These are phyloP conservation scores for Tridacna crocea DNA, from an alignment of 2,888 invertebrate species.

Conservation along the genomic window DNA sequence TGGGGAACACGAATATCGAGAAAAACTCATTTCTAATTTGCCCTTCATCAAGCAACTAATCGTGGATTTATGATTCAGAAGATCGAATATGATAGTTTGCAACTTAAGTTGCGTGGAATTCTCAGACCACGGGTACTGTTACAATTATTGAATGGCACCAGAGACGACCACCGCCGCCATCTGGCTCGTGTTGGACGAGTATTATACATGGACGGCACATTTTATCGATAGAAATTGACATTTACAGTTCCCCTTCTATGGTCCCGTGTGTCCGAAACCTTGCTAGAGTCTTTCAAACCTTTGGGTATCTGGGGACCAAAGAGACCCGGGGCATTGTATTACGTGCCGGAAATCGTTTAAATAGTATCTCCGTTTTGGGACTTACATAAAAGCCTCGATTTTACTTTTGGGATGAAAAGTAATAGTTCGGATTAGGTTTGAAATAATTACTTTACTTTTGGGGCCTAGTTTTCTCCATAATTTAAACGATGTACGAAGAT, in stretches of 20 bases:
- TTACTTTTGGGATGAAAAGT: slow-evolving; percentile 60
- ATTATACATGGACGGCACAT: neutral
- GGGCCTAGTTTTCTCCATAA: slow-evolving; percentile 44
- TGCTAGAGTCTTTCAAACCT: slow-evolving; percentile 5
- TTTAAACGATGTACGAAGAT: slow-evolving; percentile 42
- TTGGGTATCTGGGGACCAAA: slow-evolving; percentile 19
- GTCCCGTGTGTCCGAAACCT: slow-evolving; percentile 28
- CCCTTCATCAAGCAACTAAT: slow-evolving; percentile 62
- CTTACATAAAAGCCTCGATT: slow-evolving; percentile 51
- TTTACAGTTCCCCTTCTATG: slow-evolving; percentile 30
- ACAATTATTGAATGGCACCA: slow-evolving; percentile 57
- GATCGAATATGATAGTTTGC: slow-evolving; percentile 59
- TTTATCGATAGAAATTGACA: slow-evolving; percentile 36
- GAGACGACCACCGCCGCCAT: slow-evolving; percentile 47
- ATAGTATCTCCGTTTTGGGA: slow-evolving; percentile 44
- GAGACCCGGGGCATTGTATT: slow-evolving; percentile 22
- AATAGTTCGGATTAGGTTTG: slow-evolving; percentile 55
- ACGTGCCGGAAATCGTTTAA: slow-evolving; percentile 26
- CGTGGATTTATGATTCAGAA: slow-evolving; percentile 57
- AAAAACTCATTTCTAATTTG: slow-evolving; percentile 64
- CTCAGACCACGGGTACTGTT: slow-evolving; percentile 52
- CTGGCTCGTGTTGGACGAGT: slow-evolving; percentile 33
- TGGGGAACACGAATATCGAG: slow-evolving; percentile 51
- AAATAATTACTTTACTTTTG: slow-evolving; percentile 61
- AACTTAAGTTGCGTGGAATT: slow-evolving; percentile 56